These are phyloP conservation scores for Caenorhabditis tropicalis DNA, from an alignment of 1,140 invertebrate species.

Conservation along the genomic window DNA sequence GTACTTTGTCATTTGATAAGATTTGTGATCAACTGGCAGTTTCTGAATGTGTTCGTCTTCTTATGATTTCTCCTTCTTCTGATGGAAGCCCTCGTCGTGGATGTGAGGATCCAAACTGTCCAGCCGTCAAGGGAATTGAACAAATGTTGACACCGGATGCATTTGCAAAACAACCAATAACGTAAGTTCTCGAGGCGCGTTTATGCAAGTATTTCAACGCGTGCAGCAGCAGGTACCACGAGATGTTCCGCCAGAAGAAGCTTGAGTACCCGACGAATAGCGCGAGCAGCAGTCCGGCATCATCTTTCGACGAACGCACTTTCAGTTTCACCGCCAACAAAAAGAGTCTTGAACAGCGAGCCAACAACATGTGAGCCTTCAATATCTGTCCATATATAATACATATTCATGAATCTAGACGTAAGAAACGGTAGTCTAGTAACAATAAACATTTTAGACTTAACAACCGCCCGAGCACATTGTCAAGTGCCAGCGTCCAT, in stretches of 20 bases:
- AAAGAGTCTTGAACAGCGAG: constrained; percentile 28
- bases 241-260: constrained; percentile 66
- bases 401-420: too few species aligned
- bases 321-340: constrained; percentile 55
- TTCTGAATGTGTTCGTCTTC: constrained; percentile 83
- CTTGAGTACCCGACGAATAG: constrained; percentile 60
- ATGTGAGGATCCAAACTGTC: constrained; percentile 70
- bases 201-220: constrained; percentile 21
- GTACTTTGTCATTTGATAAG: constrained; percentile 87
- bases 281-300: constrained; percentile 62
- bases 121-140: constrained; percentile 66
- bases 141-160: constrained; percentile 69
- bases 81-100: constrained; percentile 76
- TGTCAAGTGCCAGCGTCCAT: constrained; percentile 49
- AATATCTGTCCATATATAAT: neutral
- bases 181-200: constrained; percentile 50
- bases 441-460: neutral
- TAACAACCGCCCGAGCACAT: neutral
- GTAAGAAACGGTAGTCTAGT: neutral
- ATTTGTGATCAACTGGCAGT: constrained; percentile 92
- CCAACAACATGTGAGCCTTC: constrained; percentile 38
- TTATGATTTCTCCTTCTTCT: constrained; percentile 81
- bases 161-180: constrained; percentile 67
- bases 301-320: constrained; percentile 61
- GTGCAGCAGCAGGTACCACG: constrained; percentile 59